Base-by-base conservation (phyloP, 2,113 vertebrate genomes). In the Dendrocopos noguchii region DNA sequence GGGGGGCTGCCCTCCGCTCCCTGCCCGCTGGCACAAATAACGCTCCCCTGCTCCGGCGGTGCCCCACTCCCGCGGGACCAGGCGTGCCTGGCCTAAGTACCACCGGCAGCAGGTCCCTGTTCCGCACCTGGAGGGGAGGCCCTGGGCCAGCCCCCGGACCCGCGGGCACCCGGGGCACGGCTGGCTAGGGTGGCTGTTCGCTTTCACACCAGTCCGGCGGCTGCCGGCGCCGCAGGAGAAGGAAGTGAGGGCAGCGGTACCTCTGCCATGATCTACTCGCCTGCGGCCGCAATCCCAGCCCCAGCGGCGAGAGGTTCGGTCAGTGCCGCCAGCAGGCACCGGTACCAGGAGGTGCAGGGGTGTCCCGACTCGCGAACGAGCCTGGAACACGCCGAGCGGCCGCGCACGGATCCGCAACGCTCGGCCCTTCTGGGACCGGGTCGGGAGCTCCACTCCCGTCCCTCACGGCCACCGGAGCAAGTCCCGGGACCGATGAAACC, bases 11-110 rank as follows among this genome's bases (percentile, higher is more conserved):
- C 10, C 24, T 11, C 15, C 3, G 64, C 19, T 29, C 52, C 10
- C 3, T 1, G 18, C 10, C 39, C 2, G 12, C 31, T 1, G 24
- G 4, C 10, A 12, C 24, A 25, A 31, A 25, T 3, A 11, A 2
- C 12, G 14, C 59, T 29, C 29, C 24, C 34, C 65, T 20, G 27
- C 25, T 11, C 9, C 27, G 15, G 74, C 21, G 9, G 15, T 10
- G 33, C 47, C 33, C 34, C 52, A 3, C 61, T 13, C 17, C 34
- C 36, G 34, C 34, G 21, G 52, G 39, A 6, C 28, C 47, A 34
- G 12, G 33, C 31, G 31, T 34, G 47, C 47, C 65, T 29, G 6
- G 27, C 7, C 17, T 29, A 44, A 29, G 63, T 12, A 20, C 24
- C 34, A 13, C 63, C 12, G 72, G 4, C 27, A 24, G 16, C 50